Evolutionary conservation across 2,113 vertebrate species (phyloP).

Genomic region (Athene noctua): DNA sequence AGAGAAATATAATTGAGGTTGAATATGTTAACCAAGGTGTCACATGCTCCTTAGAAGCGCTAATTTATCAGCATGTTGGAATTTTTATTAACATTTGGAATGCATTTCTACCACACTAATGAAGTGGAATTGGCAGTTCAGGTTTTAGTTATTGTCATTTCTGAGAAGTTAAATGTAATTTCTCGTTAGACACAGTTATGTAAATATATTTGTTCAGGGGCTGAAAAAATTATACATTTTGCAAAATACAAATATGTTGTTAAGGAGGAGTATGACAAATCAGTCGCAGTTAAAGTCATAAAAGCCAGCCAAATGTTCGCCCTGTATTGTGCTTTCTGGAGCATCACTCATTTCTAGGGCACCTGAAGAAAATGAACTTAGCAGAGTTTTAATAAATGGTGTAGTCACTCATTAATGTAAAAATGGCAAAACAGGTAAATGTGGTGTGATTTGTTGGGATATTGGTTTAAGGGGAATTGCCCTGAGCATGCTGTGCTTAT

Average conservation of each 20-base stretch:
- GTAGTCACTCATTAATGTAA: background rate
- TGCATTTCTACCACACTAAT: constrained; percentile 85
- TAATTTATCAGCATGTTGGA: constrained; percentile 97
- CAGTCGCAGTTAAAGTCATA: constrained; percentile 54
- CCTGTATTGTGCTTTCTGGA: constrained; percentile 3
- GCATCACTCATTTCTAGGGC: constrained; percentile 39
- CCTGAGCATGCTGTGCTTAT: background rate
- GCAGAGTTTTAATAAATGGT: constrained; percentile 56
- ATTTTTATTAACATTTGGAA: constrained; percentile 94
- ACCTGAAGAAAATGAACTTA: constrained; percentile 33
- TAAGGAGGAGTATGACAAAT: constrained; percentile 74
- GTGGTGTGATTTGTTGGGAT: background rate
- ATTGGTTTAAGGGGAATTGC: background rate
- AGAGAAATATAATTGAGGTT: constrained; percentile 99
- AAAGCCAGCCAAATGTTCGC: constrained; percentile 42
- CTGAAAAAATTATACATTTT: constrained; percentile 82
- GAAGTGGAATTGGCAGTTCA: constrained; percentile 83
- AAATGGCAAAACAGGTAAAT: constrained; percentile 11
- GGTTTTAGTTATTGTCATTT: constrained; percentile 87
- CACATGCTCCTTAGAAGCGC: constrained; percentile 92
- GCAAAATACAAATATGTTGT: constrained; percentile 80
- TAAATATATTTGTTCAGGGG: constrained; percentile 90
- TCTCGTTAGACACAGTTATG: constrained; percentile 82
- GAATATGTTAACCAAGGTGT: constrained; percentile 99
- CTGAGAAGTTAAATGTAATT: constrained; percentile 88